Evolutionary conservation across 2,113 vertebrate species (phyloP).

Genomic region (Hiodon tergisus): DNA sequence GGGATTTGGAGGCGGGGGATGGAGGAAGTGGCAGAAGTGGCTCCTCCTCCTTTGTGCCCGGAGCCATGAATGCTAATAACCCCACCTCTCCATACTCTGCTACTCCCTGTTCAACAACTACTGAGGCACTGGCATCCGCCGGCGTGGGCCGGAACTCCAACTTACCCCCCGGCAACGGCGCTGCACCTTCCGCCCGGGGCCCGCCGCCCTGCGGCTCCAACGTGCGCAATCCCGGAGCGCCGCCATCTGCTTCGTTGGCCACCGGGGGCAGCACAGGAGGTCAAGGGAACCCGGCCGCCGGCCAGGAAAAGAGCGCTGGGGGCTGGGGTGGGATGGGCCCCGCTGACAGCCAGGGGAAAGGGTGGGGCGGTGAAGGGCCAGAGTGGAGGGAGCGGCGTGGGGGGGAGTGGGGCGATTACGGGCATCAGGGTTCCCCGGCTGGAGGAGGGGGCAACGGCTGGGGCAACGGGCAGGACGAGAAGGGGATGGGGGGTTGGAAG

Average conservation of each 20-base stretch:
- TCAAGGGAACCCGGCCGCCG: slow-evolving; percentile 37
- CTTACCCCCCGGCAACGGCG: slow-evolving; percentile 43
- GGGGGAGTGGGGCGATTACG: slow-evolving; percentile 83
- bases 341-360: slow-evolving; percentile 62
- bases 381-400: slow-evolving; percentile 80
- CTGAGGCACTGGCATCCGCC: slow-evolving; percentile 44
- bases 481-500: slow-evolving; percentile 59
- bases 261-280: slow-evolving; percentile 41
- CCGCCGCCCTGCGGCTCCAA: slow-evolving; percentile 47
- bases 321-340: slow-evolving; percentile 65
- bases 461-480: slow-evolving; percentile 63
- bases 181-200: slow-evolving; percentile 52
- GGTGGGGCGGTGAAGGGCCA: slow-evolving; percentile 85
- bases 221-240: slow-evolving; percentile 52
- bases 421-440: slow-evolving; percentile 53
- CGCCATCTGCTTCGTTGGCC: slow-evolving; percentile 52
- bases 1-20: slow-evolving; percentile 76
- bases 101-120: slow-evolving; percentile 41
- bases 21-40: slow-evolving; percentile 33
- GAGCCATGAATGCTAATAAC: slow-evolving; percentile 42
- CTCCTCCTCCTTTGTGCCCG: slow-evolving; percentile 31
- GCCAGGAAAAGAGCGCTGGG: slow-evolving; percentile 80
- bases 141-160: slow-evolving; percentile 35
- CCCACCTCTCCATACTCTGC: slow-evolving; percentile 51
- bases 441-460: slow-evolving; percentile 54